Conservation (phyloP, 2,113 vertebrate genomes). For the Eira barbara region DNA sequence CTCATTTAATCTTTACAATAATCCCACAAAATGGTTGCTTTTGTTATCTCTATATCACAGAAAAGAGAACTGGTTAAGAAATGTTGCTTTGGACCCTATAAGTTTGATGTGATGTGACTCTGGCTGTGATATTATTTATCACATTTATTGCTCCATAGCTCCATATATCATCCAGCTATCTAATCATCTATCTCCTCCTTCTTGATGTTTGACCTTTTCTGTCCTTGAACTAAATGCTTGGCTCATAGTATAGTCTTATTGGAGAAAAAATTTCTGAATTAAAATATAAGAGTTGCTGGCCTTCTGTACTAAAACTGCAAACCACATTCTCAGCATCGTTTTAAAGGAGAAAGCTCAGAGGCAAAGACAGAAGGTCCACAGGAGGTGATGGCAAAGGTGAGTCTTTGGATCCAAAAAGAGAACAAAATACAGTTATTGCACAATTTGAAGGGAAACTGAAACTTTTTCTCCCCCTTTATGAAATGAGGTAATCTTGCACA, state of each 20-base stretch:
- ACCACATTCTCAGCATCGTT: not conserved
- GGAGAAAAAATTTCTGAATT: not conserved
- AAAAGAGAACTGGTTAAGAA: slow-evolving; percentile 8
- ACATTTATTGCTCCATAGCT: not conserved
- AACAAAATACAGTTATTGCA: not conserved
- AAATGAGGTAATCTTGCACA: not conserved
- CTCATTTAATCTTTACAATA: not conserved
- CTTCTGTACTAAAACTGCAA: not conserved
- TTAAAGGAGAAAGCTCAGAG: not conserved
- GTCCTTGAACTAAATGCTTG: not conserved
- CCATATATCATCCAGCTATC: not conserved
- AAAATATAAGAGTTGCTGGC: not conserved
- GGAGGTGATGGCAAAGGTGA: not conserved
- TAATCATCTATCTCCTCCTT: not conserved
- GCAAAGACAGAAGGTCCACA: not conserved
- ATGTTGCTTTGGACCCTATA: not conserved
- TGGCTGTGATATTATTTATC: not conserved
- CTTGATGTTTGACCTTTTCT: slow-evolving; percentile 1
- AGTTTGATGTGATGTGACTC: not conserved
- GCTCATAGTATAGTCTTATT: not conserved
- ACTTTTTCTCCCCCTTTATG: not conserved
- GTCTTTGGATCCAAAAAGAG: not conserved
- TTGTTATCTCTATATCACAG: not conserved
- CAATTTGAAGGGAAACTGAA: not conserved
- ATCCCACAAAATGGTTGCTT: not conserved